A percentile compares a stretch with the other conserved stretches of the same genome.
Conservation (phyloP, 2,113 vertebrate species). For the Rafetus swinhoei region DNA sequence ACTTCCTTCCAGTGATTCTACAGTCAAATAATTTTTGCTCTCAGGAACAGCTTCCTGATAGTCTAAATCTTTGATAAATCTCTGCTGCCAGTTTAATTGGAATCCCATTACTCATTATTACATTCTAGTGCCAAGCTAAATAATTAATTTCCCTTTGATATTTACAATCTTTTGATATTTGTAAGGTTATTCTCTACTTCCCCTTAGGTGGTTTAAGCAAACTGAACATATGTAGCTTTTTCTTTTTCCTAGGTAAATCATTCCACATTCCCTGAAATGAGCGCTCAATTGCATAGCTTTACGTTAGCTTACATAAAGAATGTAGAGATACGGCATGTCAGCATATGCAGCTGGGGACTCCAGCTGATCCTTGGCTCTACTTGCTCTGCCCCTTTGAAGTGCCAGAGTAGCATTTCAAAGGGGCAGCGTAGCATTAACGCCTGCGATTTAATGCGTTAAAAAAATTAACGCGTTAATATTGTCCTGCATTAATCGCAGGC, state of each 20-base stretch:
- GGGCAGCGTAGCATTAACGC: too few relatives aligned
- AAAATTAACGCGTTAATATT: too few relatives aligned
- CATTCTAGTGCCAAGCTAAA: background rate
- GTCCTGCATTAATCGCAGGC: too few relatives aligned
- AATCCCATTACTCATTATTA: background rate
- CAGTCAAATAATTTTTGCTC: background rate
- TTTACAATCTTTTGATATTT: background rate
- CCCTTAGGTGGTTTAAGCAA: background rate
- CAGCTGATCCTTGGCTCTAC: too few relatives aligned
- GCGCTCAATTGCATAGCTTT: background rate
- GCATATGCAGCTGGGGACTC: background rate
- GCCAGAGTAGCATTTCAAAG: too few relatives aligned
- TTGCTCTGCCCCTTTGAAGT: too few relatives aligned
- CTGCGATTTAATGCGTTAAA: too few relatives aligned
- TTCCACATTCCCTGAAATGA: background rate
- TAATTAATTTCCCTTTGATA: background rate
- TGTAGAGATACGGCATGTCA: background rate
- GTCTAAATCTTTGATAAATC: background rate
- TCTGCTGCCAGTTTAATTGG: background rate
- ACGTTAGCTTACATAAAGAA: background rate
- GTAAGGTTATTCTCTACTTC: background rate
- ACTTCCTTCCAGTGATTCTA: background rate
- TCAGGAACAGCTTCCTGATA: background rate
- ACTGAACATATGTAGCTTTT: background rate
- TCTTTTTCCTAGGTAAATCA: background rate